Evolutionary conservation across 2,888 invertebrate species (phyloP), one percentile per base, ranked within the genome.

Genomic region (Didymodactylos carnosus): DNA sequence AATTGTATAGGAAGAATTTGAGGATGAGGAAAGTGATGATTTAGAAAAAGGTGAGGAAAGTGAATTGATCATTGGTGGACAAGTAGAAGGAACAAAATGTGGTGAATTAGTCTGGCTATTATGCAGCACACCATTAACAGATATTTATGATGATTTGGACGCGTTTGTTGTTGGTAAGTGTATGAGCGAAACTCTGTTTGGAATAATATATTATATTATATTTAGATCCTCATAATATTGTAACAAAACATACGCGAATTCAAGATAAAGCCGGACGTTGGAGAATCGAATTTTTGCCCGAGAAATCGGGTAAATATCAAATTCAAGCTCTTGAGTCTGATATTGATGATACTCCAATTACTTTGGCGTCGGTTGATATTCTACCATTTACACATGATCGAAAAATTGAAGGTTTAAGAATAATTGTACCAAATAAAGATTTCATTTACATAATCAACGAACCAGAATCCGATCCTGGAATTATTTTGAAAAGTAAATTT

Each of bases 91-190:
- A 25, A 70, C 70, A 1, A 69, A 73, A 70, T 23, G 43, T 69
- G 40, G 73, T 40, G 73, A 73, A 73, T 49, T 70, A 69, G 70
- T 69, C 49, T 73, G 73, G 73, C 13, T 73, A 16, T 70, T 73
- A 3, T 73, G 49, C 39, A 40, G 51, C 10, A 35, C 39, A 27
- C 23, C 46, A 39, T 27, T 46, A 16, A 25, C 46, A 35, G 62
- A 62, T 6, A 46, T 70, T 11, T 73, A 73, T 70, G 43, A 35
- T 43, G 73, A 73, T 70, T 39, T 70, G 39, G 46, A 73, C 49
- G 49, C 70, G 39, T 49, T 73, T 16, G 70, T 73, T 8, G 40
- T 23, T 8, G 73, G 73, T 73, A 49, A 39, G 7, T 70, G n/a
- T 2, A 41, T 14, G 14, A 40, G 46, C 13, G 11, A 39, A 46